phyloP scores from a whole-genome alignment of 1,140 invertebrate genomes.

The Euura saliciscinereae region DNA sequence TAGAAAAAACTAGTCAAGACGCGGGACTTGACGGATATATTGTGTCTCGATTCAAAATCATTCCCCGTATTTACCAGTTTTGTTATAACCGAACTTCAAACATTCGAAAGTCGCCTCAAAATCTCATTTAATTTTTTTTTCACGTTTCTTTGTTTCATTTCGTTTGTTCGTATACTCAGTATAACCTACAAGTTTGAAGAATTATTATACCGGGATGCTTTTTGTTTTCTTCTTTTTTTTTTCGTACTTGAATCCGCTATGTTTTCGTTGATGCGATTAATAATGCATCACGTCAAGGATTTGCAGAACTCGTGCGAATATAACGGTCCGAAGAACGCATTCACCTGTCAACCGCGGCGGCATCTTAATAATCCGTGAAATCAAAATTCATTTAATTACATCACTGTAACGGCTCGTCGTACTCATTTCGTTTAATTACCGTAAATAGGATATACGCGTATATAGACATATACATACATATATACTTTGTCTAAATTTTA shows the following conservation, averaged over 20 bases:
- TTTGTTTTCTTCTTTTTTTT: no score
- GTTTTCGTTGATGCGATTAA: neutral
- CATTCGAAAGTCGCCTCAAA: neutral
- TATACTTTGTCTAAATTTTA: neutral
- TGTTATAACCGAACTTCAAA: neutral
- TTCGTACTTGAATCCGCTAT: neutral
- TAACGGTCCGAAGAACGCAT: neutral
- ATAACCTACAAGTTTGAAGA: neutral
- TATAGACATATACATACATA: neutral
- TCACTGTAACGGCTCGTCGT: neutral
- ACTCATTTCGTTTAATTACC: slow-evolving; percentile 1
- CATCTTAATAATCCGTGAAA: neutral
- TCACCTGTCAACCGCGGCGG: neutral
- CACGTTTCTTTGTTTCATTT: no score
- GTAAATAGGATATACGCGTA: neutral
- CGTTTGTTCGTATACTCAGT: no score
- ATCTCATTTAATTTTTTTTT: neutral
- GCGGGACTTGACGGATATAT: neutral
- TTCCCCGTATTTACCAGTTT: no score
- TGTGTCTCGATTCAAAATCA: neutral
- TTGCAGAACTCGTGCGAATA: neutral
- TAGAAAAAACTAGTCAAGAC: neutral
- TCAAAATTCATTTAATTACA: slow-evolving; percentile 4
- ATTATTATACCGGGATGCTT: no score
- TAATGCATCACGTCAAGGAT: neutral